Conservation (phyloP, 2,888 invertebrate species). For the Limnephilus lunatus region DNA sequence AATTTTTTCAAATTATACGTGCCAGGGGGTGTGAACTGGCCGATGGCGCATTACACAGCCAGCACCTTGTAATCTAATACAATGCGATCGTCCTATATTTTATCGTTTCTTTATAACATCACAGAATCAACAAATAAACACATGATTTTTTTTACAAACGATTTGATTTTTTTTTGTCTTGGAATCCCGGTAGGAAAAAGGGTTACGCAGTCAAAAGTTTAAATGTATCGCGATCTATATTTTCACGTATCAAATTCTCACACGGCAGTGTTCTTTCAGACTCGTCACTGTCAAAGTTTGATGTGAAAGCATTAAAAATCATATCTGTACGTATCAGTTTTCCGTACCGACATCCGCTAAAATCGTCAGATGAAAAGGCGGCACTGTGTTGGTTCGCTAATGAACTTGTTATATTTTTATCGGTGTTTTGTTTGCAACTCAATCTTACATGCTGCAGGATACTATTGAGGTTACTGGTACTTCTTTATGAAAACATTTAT, state of each 20-base stretch:
- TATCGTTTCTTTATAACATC: too few species aligned
- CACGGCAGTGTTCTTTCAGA: slow-evolving; percentile 2
- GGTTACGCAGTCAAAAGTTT: neutral
- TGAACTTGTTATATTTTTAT: slow-evolving; percentile 5
- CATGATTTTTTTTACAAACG: neutral
- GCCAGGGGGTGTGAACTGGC: too few species aligned
- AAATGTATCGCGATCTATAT: neutral
- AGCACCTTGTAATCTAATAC: too few species aligned
- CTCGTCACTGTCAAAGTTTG: slow-evolving; percentile 34
- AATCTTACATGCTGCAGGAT: slow-evolving; percentile 18
- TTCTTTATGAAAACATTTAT: neutral
- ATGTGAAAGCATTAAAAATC: slow-evolving; percentile 33
- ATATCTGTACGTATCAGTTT: slow-evolving; percentile 21
- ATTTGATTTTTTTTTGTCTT: too few species aligned
- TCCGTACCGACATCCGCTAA: slow-evolving; percentile 28
- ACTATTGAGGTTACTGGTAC: slow-evolving; percentile 22
- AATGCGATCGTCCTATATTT: too few species aligned
- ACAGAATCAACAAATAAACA: neutral
- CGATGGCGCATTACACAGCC: too few species aligned
- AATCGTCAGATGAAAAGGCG: slow-evolving; percentile 14
- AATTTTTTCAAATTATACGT: too few species aligned
- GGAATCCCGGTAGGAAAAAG: neutral
- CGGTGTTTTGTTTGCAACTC: slow-evolving; percentile 5
- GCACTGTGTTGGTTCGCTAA: slow-evolving; percentile 21
- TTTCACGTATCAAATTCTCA: slow-evolving; percentile 3